Conservation (phyloP, 2,888 invertebrate genomes). For the Monoplex corrugatus region DNA sequence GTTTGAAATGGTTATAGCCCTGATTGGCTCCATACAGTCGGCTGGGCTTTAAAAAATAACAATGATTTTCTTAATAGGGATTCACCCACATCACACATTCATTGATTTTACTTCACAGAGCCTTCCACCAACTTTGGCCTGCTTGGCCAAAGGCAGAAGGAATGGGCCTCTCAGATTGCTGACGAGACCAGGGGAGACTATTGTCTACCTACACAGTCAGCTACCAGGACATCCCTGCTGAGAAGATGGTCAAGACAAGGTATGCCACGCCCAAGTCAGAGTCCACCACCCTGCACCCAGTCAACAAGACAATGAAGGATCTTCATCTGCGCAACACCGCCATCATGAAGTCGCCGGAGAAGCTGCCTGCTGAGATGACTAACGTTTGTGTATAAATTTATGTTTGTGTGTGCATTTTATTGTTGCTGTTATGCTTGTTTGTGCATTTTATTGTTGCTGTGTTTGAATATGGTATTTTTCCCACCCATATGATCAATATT, state of each 20-base stretch:
- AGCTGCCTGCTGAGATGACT: constrained; percentile 60
- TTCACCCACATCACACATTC: not conserved
- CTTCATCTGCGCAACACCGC: constrained; percentile 69
- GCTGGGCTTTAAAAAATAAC: too few species aligned
- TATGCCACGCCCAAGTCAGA: constrained; percentile 69
- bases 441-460: too few species aligned
- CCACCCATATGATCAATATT: too few species aligned
- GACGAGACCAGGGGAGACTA: constrained; percentile 71
- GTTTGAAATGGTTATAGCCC: too few species aligned
- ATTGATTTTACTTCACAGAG: constrained; percentile 61
- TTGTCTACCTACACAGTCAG: constrained; percentile 69
- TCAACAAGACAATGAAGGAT: constrained; percentile 76
- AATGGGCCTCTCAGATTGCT: constrained; percentile 67
- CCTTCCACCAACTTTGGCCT: constrained; percentile 77
- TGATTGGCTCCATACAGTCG: too few species aligned
- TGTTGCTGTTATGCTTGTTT: not conserved
- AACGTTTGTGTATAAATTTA: not conserved
- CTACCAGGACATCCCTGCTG: constrained; percentile 60
- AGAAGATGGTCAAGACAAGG: constrained; percentile 62
- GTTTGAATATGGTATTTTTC: too few species aligned
- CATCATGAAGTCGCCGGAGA: constrained; percentile 70
- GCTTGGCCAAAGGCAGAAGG: constrained; percentile 64
- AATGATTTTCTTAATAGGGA: not conserved
- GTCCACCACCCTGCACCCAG: constrained; percentile 74
- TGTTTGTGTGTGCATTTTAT: not conserved